Evolutionary conservation across 1,140 invertebrate genomes (phyloP), one percentile per base, ranked within the genome.

Genomic region (Leucophenga varia): DNA sequence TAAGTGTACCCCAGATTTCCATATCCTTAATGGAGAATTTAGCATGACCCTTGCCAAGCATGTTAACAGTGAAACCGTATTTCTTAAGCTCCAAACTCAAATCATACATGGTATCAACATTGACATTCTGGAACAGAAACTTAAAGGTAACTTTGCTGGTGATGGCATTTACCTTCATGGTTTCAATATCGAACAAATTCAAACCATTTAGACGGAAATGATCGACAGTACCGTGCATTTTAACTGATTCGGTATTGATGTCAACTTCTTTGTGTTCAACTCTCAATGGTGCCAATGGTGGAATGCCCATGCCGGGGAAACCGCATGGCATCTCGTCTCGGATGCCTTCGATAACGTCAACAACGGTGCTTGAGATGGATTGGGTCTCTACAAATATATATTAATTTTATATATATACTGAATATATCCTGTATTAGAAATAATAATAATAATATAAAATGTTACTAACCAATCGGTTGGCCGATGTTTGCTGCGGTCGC

Each of bases 321-420:
- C 71, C 71, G 19, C 71, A 74, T 7, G 71, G 71, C 71, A 74
- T 74, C 47, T 74, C 57, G 39, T 64, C 55, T 49, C 56, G 17
- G 1, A 74, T 0, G 6, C 38, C 54, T 42, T 61, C 53, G 40
- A 74, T 55, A 10, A 48, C 0, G 4, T 68, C 56, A 3, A 50
- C 56, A 46, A 68, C 52, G 2, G 50, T 38, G 43, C 65, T 70
- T 21, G 65, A 64, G 43, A 72, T 61, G 10, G 69, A 72, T 2
- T 22, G 42, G 4, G 37, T 20, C 12, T 50, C 63, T 65, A 21
- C n/a, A n/a, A n/a, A n/a, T n/a, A n/a, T n/a, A n/a, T n/a, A n/a
- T n/a, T n/a, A n/a, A n/a, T n/a, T n/a, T n/a, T n/a, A n/a, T n/a
- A n/a, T n/a, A n/a, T n/a, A n/a, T n/a, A n/a, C n/a, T n/a, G n/a